A percentile compares a stretch with the other conserved stretches of the same genome.
Conservation (phyloP, 2,888 invertebrate genomes). For the Linyphia triangularis region DNA sequence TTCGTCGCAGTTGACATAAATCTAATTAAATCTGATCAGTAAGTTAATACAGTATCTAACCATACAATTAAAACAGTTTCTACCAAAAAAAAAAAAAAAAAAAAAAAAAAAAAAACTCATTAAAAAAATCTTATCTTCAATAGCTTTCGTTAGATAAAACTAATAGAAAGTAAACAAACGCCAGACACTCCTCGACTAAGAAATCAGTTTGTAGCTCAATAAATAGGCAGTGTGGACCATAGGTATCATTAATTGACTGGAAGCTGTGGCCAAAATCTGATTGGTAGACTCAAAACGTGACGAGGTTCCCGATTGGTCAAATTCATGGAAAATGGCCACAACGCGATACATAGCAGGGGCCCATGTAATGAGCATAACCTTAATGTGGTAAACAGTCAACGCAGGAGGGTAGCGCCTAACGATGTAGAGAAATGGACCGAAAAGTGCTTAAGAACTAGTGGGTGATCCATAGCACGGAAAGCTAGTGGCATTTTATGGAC, state of each 20-base stretch:
- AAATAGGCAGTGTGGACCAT: background rate
- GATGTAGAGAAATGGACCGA: background rate
- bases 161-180: background rate
- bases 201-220: background rate
- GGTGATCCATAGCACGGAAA: background rate
- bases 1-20: too few species aligned
- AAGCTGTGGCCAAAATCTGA: constrained; percentile 43
- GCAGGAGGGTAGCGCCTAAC: background rate
- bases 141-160: too few species aligned
- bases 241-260: constrained; percentile 34
- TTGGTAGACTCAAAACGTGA: constrained; percentile 51
- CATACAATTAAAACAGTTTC: too few species aligned
- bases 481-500: background rate
- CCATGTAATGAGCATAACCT: constrained; percentile 10
- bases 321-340: constrained; percentile 10
- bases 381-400: background rate
- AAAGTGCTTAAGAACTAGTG: background rate
- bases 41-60: too few species aligned
- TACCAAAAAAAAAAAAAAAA: too few species aligned
- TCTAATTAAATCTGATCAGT: too few species aligned
- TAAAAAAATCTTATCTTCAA: too few species aligned
- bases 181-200: background rate
- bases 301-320: constrained; percentile 8
- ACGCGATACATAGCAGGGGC: constrained; percentile 16
- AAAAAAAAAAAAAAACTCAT: too few species aligned